Conservation (phyloP, 2,113 vertebrate genomes). For the Oreocharis arfaki region DNA sequence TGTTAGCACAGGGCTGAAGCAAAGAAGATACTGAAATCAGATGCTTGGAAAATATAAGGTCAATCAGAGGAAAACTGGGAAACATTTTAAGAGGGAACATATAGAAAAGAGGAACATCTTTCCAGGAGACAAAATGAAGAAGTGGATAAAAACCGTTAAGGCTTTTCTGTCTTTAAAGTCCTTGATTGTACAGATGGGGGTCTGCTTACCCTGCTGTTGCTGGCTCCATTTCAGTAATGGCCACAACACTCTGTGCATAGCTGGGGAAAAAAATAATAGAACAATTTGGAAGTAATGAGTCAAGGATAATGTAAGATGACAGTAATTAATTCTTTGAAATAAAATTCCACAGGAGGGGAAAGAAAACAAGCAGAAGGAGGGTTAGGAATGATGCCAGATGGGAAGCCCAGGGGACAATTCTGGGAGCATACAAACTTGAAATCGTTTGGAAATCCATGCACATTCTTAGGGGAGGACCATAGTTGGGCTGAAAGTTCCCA, state of each 20-base stretch:
- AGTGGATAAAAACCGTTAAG: background rate
- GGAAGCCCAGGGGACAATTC: background rate
- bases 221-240: background rate
- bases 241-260: background rate
- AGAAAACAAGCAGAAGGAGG: constrained; percentile 25
- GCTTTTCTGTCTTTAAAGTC: background rate
- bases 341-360: background rate
- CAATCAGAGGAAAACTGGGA: background rate
- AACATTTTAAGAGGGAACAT: background rate
- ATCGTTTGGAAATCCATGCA: background rate
- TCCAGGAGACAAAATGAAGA: background rate
- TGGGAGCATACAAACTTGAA: background rate
- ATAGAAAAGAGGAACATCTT: background rate
- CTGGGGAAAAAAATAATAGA: background rate
- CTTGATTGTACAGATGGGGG: background rate
- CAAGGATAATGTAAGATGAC: constrained; percentile 37
- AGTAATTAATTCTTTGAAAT: constrained; percentile 41
- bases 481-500: background rate
- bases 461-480: background rate
- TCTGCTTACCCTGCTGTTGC: background rate
- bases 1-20: background rate
- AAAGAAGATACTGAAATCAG: background rate
- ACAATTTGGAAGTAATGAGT: constrained; percentile 55
- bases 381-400: background rate
- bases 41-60: background rate